phyloP scores from a whole-genome alignment of 2,113 vertebrate genomes.

The Leptobrachium leishanense region DNA sequence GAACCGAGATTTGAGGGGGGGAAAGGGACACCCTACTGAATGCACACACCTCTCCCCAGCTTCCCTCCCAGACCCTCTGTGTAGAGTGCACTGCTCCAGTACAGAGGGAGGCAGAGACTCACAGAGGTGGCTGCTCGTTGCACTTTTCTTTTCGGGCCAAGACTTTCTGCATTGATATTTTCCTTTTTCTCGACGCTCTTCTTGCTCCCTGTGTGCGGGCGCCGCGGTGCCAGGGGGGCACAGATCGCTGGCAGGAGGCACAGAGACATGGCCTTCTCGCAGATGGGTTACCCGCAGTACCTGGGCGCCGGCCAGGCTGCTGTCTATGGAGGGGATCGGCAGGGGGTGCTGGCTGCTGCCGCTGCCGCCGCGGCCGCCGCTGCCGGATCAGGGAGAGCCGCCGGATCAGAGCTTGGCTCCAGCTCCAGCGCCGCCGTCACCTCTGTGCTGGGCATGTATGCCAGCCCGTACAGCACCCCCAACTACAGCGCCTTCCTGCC shows the following conservation, averaged over 20 bases:
- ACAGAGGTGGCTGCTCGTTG: conserved; percentile 33
- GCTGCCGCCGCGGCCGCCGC: conserved; percentile 81
- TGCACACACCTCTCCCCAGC: conserved; percentile 49
- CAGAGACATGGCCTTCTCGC: conserved; percentile 85
- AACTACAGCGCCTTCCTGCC: conserved; percentile 96
- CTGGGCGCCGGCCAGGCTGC: conserved; percentile 88
- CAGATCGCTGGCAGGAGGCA: conserved; percentile 58
- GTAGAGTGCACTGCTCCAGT: conserved; percentile 50
- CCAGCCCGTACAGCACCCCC: conserved; percentile 86
- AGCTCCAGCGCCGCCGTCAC: conserved; percentile 84
- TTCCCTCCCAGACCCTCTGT: conserved; percentile 27
- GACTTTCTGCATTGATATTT: conserved; percentile 13
- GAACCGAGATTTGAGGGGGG: conserved; percentile 67
- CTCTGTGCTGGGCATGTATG: conserved; percentile 93
- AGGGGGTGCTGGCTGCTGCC: conserved; percentile 82
- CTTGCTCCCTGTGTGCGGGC: conserved; percentile 3
- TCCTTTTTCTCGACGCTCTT: neutral
- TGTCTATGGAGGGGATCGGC: conserved; percentile 85
- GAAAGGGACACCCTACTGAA: conserved; percentile 58
- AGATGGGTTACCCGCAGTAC: conserved; percentile 95
- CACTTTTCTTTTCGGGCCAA: conserved; percentile 28
- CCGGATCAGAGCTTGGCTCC: conserved; percentile 66
- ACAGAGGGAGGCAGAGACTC: conserved; percentile 49
- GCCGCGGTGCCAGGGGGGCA: conserved; percentile 33
- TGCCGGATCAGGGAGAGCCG: conserved; percentile 71